Conservation (phyloP, 2,888 invertebrate species). For the Torymus tubicola region DNA sequence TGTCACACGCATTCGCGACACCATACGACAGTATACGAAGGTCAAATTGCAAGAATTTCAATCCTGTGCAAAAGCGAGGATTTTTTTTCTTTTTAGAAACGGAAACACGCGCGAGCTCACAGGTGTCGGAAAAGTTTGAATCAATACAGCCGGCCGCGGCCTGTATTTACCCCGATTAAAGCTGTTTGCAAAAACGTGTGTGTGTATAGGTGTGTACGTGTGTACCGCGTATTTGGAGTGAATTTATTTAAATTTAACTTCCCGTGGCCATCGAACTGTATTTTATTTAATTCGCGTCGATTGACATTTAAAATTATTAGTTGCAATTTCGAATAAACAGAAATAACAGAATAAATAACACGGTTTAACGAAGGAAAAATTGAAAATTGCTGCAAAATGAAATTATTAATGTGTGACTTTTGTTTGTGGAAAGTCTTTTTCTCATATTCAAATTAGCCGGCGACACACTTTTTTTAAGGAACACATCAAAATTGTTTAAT, state of each 20-base stretch:
- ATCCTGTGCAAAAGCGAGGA: neutral
- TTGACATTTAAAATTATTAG: neutral
- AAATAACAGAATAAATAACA: no score
- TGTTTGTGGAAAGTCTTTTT: no score
- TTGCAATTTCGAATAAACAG: neutral
- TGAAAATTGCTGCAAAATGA: no score
- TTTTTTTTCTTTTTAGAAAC: neutral
- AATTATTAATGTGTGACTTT: no score
- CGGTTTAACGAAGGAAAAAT: no score
- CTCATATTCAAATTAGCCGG: no score
- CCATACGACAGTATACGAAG: neutral
- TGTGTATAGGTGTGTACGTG: no score
- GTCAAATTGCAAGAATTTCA: conserved; percentile 32
- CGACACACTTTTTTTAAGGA: no score
- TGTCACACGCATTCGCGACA: neutral
- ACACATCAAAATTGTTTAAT: no score
- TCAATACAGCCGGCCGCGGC: conserved; percentile 7
- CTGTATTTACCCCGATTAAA: no score
- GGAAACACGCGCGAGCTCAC: neutral
- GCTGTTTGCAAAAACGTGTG: no score
- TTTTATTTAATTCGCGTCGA: neutral
- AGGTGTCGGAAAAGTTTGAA: neutral
- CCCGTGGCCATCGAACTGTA: neutral
- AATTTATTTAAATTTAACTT: neutral
- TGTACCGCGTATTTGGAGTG: neutral